These are phyloP conservation scores for Oncorhynchus gorbuscha DNA, from an alignment of 2,113 vertebrate species.

Conservation along the genomic window DNA sequence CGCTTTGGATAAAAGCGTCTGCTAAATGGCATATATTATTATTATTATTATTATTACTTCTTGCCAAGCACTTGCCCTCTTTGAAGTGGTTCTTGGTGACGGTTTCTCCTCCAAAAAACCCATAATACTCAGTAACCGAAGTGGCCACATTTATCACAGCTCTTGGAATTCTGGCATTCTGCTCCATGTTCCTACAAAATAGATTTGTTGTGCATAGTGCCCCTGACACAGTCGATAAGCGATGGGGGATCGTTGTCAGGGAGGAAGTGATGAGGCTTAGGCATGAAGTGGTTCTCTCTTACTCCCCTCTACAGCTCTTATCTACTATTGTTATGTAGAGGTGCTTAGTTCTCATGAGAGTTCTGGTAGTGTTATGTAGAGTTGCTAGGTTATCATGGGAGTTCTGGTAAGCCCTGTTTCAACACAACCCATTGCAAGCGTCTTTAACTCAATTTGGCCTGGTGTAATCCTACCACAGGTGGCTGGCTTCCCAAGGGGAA, in stretches of 20 bases:
- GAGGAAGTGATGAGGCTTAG: neutral
- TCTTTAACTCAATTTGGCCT: conserved; percentile 22
- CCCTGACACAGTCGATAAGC: conserved; percentile 30
- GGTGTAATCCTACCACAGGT: conserved; percentile 39
- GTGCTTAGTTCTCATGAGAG: neutral
- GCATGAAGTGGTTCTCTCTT: neutral
- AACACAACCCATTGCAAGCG: conserved; percentile 3
- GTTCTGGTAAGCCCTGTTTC: conserved; percentile 36
- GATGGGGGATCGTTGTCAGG: neutral
- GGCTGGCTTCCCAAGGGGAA: conserved; percentile 31
- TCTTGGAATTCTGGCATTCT: conserved; percentile 1
- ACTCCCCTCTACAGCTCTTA: conserved; percentile 28
- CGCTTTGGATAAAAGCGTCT: too few relatives aligned
- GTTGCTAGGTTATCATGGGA: conserved; percentile 43
- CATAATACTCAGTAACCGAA: neutral
- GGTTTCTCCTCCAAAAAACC: too few relatives aligned
- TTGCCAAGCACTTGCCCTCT: neutral
- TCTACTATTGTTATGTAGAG: conserved; percentile 24
- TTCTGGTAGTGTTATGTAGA: neutral
- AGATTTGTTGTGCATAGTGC: neutral
- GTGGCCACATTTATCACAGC: neutral
- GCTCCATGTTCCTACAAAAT: conserved; percentile 42
- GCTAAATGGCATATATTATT: too few relatives aligned
- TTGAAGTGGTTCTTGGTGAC: too few relatives aligned
- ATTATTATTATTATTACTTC: too few relatives aligned